Percentiles rank a stretch among this genome's conserved stretches.
Evolutionary conservation across 2,797 vertebrate species (phyloP).

Genomic region (Coendou prehensilis): DNA sequence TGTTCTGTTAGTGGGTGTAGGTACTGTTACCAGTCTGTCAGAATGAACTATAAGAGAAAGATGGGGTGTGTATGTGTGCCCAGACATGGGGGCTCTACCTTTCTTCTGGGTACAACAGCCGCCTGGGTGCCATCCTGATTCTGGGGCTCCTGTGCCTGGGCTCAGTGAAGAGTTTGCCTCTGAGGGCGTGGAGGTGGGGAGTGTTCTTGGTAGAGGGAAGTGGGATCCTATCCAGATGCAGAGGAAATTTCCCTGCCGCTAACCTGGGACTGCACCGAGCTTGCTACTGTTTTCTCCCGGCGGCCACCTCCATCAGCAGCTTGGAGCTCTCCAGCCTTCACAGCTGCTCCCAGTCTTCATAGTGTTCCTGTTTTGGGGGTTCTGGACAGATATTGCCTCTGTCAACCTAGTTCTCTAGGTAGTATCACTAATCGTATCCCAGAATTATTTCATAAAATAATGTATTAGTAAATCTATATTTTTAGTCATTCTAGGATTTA

Average conservation of each 20-base stretch:
- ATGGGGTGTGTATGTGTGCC: not conserved
- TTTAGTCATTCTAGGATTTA: slow-evolving; percentile 55
- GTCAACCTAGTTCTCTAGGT: not conserved
- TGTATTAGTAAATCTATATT: not conserved
- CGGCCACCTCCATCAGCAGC: not conserved
- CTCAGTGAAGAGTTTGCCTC: slow-evolving; percentile 18
- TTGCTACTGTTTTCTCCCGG: not conserved
- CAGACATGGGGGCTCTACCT: not conserved
- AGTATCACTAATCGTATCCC: not conserved
- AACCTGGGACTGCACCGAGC: not conserved
- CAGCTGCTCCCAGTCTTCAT: not conserved
- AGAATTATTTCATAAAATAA: slow-evolving; percentile 64
- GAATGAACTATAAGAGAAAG: slow-evolving; percentile 16
- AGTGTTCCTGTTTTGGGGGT: slow-evolving; percentile 29
- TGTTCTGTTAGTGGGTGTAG: not conserved
- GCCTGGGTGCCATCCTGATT: not conserved
- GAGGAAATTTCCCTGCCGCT: not conserved
- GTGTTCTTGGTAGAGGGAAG: slow-evolving; percentile 6
- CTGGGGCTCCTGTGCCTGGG: not conserved
- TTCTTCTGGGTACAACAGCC: slow-evolving; percentile 18
- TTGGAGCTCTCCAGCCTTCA: not conserved
- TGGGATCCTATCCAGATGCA: not conserved
- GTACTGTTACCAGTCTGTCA: not conserved
- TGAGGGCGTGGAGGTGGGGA: not conserved
- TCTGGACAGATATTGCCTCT: not conserved